Percentiles rank a stretch among this genome's conserved stretches.
phyloP scores from a whole-genome alignment of 2,797 vertebrate species.

The Artibeus lituratus region DNA sequence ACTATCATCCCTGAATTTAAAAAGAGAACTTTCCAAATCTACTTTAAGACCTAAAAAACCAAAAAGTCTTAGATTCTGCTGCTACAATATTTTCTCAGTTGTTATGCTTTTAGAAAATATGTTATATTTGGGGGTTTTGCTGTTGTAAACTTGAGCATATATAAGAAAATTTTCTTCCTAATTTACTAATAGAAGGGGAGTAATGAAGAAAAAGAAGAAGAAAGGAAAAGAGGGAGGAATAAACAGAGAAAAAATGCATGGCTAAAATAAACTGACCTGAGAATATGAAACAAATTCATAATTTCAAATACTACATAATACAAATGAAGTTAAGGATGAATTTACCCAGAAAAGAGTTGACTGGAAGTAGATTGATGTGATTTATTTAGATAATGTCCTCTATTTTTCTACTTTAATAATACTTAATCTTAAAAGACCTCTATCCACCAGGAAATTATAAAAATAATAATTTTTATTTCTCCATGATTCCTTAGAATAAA shows the following conservation, averaged over 20 bases:
- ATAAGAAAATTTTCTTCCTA: background rate
- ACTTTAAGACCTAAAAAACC: background rate
- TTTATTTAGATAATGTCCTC: background rate
- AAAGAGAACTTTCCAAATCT: background rate
- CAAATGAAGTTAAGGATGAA: background rate
- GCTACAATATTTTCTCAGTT: background rate
- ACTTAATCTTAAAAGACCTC: background rate
- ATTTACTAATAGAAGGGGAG: background rate
- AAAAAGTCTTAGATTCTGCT: background rate
- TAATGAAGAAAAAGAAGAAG: background rate
- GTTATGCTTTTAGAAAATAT: background rate
- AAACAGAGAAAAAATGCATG: background rate
- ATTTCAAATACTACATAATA: background rate
- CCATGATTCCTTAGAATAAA: background rate
- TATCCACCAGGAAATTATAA: background rate
- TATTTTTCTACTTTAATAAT: background rate
- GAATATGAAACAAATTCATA: background rate
- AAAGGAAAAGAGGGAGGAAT: background rate
- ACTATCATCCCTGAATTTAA: background rate
- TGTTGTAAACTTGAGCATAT: background rate
- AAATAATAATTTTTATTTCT: background rate
- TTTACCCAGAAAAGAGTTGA: background rate
- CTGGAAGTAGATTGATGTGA: background rate
- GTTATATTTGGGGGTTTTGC: background rate
- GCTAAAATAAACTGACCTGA: background rate